These are phyloP conservation scores for Onychostruthus taczanowskii DNA, from an alignment of 2,113 vertebrate species.

Conservation along the genomic window DNA sequence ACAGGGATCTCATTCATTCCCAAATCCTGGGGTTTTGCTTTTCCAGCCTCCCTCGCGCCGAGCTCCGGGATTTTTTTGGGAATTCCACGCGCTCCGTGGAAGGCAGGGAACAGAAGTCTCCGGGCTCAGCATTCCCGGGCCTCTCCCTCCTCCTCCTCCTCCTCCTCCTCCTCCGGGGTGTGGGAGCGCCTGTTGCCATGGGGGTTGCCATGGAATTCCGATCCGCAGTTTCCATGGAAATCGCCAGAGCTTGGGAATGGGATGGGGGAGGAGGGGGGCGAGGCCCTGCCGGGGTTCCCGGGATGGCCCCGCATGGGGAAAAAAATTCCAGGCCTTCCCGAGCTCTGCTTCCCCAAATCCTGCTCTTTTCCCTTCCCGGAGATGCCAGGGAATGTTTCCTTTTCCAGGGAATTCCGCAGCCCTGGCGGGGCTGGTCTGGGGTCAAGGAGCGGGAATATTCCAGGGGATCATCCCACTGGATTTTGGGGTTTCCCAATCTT, in stretches of 20 bases:
- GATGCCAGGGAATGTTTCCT: fast-evolving
- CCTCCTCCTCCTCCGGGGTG: not conserved
- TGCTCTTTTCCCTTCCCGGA: too few species aligned
- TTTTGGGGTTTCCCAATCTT: not conserved
- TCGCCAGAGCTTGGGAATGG: not conserved
- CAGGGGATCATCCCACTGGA: fast-evolving
- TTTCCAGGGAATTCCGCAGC: not conserved
- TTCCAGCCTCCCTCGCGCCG: fast-evolving
- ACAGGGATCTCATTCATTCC: fast-evolving
- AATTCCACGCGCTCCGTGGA: fast-evolving
- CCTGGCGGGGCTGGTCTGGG: not conserved
- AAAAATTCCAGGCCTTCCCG: not conserved
- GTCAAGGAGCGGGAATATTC: not conserved
- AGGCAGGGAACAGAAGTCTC: not conserved
- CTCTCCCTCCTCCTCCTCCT: not conserved
- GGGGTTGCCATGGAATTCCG: not conserved
- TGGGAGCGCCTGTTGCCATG: not conserved
- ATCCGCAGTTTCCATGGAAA: not conserved
- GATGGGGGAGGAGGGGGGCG: not conserved
- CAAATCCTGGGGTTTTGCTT: not conserved
- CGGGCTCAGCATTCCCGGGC: not conserved
- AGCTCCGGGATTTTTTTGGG: fast-evolving
- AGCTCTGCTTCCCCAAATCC: not conserved
- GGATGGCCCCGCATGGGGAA: not conserved
- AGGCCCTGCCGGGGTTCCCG: not conserved